Conservation (phyloP, 2,797 vertebrate genomes). For the Hyperoplus lanceolatus region DNA sequence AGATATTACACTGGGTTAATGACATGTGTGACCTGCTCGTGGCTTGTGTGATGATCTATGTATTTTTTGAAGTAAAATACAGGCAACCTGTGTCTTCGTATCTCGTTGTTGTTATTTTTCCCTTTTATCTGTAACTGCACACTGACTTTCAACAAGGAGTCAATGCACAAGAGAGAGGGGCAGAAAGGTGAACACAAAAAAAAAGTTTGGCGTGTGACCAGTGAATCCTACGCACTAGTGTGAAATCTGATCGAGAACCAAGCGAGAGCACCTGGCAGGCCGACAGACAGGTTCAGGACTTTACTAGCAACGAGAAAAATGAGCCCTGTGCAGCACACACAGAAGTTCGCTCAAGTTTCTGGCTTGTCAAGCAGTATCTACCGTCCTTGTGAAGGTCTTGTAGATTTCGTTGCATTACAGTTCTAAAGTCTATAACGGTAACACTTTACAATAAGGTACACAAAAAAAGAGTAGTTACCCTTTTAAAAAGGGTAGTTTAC, state of each 20-base stretch:
- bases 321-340: constrained; percentile 59
- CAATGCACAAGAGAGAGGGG: constrained; percentile 36
- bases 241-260: constrained; percentile 74
- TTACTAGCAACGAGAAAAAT: constrained; percentile 71
- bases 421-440: not conserved
- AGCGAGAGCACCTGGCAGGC: constrained; percentile 62
- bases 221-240: constrained; percentile 54
- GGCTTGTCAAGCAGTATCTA: constrained; percentile 15
- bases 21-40: not conserved
- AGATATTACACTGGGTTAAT: not conserved
- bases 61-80: not conserved
- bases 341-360: constrained; percentile 43
- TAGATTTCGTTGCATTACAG: not conserved
- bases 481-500: no score
- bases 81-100: not conserved
- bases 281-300: constrained; percentile 61
- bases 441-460: no score
- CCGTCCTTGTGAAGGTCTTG: constrained; percentile 28
- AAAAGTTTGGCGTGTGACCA: constrained; percentile 52
- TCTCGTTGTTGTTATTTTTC: not conserved
- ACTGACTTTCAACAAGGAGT: constrained; percentile 44
- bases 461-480: no score
- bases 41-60: not conserved
- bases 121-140: constrained; percentile 6
- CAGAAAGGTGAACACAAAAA: constrained; percentile 44